Evolutionary conservation across 2,888 invertebrate species (phyloP), one percentile per base, ranked within the genome.

Genomic region (Eupithecia inturbata): DNA sequence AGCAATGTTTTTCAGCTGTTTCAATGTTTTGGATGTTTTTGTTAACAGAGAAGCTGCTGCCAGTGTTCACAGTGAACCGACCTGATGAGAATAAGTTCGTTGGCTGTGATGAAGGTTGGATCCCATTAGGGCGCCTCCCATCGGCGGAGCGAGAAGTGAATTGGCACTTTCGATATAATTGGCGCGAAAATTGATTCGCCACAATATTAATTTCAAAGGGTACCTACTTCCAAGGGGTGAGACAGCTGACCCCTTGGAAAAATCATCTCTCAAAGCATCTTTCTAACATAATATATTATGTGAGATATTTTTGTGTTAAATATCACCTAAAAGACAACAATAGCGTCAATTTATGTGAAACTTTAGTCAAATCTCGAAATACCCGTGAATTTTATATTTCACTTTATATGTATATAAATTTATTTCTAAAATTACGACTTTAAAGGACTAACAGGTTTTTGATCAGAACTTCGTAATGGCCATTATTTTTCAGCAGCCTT

Each of bases 121-220:
- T 69, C 69, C 74, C 77, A 77, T 78, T 79, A 76, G 53, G 45
- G 68, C 73, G 71, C 75, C 49, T 74, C 68, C 63, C 71, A 64
- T 45, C 45, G 45, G 7, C 45, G 73, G 72, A 75, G 73, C 77
- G 78, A 80, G 80, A 79, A 79, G 81, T 84, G 83, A 85, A 80
- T 84, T 79, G 79, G 79, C 82, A 81, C 81, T 81, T 82, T 81
- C 80, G 70, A 71, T 77, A 75, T 77, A 82, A 82, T 81, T 78
- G 77, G 73, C 69, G 73, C 77, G 79, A 77, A 84, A 84, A 84
- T 85, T 82, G 78, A 78, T 80, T 80, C 72, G 66, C 77, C 74
- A 71, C 75, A 76, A 75, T 81, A 83, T 81, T 78, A 75, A 80
- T 77, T 79, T 74, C 36, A 64, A 64, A n/a, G 63, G 63, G 63